These are phyloP conservation scores for Ptilodon capucinus DNA, from an alignment of 2,888 invertebrate species.

Conservation along the genomic window DNA sequence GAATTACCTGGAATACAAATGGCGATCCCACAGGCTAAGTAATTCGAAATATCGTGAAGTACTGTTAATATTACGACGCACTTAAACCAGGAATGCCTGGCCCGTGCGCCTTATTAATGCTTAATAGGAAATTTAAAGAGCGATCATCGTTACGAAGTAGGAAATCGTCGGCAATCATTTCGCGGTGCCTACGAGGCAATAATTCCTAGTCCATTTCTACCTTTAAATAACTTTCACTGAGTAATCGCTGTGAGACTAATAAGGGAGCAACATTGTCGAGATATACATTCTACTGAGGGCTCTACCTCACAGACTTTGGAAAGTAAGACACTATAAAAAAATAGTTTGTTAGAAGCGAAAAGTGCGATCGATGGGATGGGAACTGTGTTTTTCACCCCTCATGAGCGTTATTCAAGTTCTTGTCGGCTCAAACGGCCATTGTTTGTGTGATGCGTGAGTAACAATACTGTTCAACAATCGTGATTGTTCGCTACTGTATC, in stretches of 20 bases:
- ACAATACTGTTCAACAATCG: constrained; percentile 32
- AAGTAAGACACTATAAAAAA: constrained; percentile 42
- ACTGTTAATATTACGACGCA: constrained; percentile 50
- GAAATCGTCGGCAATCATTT: constrained; percentile 28
- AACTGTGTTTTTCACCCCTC: constrained; percentile 33
- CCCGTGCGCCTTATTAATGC: constrained; percentile 48
- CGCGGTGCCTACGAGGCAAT: constrained; percentile 16
- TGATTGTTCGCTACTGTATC: constrained; percentile 21
- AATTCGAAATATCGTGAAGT: constrained; percentile 58
- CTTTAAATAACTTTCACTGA: constrained; percentile 20
- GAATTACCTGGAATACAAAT: constrained; percentile 50
- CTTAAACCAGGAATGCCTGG: constrained; percentile 45
- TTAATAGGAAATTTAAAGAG: constrained; percentile 57
- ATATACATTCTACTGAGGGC: no score
- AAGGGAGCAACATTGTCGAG: constrained; percentile 57
- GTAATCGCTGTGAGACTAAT: constrained; percentile 58
- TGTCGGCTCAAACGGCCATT: constrained; percentile 29
- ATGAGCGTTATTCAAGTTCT: constrained; percentile 32
- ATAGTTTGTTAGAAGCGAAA: constrained; percentile 47
- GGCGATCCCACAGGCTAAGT: constrained; percentile 46
- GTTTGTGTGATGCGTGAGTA: constrained; percentile 26
- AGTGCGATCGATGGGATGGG: constrained; percentile 41
- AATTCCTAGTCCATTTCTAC: constrained; percentile 21
- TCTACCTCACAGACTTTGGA: constrained; percentile 36
- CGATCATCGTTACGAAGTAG: constrained; percentile 25